phyloP scores from a whole-genome alignment of 2,113 vertebrate genomes.

The Notarius lentiginosus region DNA sequence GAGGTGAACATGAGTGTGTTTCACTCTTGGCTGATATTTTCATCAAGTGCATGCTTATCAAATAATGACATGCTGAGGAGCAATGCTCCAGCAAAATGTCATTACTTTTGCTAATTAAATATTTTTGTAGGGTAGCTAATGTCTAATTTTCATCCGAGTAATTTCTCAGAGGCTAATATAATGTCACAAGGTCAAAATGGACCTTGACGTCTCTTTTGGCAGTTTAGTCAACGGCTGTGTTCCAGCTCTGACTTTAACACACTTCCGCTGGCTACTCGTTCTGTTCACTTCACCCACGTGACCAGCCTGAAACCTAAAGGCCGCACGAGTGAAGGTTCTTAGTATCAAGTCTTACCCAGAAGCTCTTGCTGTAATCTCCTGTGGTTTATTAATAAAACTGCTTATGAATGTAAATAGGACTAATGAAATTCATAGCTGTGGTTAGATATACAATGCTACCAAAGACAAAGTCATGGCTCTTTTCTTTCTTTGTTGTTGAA shows the following conservation, averaged over 20 bases:
- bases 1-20: constrained; percentile 48
- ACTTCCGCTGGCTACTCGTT: background rate
- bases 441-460: background rate
- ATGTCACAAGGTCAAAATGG: background rate
- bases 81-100: constrained; percentile 64
- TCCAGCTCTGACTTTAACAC: background rate
- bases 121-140: constrained; percentile 61
- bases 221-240: background rate
- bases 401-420: background rate
- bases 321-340: background rate
- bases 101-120: constrained; percentile 70
- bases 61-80: constrained; percentile 77
- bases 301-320: background rate
- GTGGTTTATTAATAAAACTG: background rate
- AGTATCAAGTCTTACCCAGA: background rate
- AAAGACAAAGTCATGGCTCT: background rate
- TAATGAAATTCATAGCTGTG: background rate
- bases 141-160: constrained; percentile 56
- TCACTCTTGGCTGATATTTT: constrained; percentile 76
- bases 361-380: background rate
- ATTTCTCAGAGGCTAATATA: background rate
- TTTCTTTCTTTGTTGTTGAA: background rate
- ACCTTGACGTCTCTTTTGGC: constrained; percentile 10
- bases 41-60: constrained; percentile 76
- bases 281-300: background rate